phyloP scores from a whole-genome alignment of 1,140 invertebrate genomes.

The Probaryconus sp. region DNA sequence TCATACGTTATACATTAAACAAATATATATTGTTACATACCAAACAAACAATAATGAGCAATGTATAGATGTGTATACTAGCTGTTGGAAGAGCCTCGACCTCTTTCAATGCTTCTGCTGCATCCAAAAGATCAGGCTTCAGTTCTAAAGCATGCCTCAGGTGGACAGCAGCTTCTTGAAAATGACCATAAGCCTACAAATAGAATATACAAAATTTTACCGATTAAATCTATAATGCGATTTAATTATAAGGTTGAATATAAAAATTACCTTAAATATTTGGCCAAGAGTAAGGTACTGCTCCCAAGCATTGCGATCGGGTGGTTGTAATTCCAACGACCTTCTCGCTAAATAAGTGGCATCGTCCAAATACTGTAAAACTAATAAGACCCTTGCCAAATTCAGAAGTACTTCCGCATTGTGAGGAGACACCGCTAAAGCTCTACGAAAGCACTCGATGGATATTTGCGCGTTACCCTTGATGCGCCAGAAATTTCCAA shows the following conservation, averaged over 20 bases:
- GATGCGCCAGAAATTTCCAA: constrained; percentile 92
- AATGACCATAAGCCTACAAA: constrained; percentile 86
- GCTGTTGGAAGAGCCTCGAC: constrained; percentile 86
- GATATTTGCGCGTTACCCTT: constrained; percentile 90
- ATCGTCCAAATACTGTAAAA: constrained; percentile 91
- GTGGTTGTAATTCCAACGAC: constrained; percentile 85
- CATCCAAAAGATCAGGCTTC: constrained; percentile 89
- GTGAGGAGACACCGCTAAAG: constrained; percentile 89
- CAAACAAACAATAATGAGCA: constrained; percentile 91
- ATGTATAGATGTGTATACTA: constrained; percentile 87
- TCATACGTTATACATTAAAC: constrained; percentile 30
- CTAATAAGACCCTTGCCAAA: constrained; percentile 89
- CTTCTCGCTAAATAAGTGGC: constrained; percentile 90
- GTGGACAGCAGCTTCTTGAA: constrained; percentile 89
- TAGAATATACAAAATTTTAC: constrained; percentile 1
- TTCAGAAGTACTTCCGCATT: constrained; percentile 91
- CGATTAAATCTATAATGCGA: neutral
- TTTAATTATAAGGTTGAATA: constrained; percentile 11
- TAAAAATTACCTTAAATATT: constrained; percentile 85
- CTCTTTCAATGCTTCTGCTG: constrained; percentile 86
- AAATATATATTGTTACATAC: constrained; percentile 76
- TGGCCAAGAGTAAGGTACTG: constrained; percentile 93
- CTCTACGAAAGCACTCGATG: constrained; percentile 92
- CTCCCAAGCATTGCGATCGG: constrained; percentile 91
- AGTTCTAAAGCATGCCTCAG: constrained; percentile 88